phyloP scores from a whole-genome alignment of 1,140 invertebrate genomes.

The Nebria ingens region DNA sequence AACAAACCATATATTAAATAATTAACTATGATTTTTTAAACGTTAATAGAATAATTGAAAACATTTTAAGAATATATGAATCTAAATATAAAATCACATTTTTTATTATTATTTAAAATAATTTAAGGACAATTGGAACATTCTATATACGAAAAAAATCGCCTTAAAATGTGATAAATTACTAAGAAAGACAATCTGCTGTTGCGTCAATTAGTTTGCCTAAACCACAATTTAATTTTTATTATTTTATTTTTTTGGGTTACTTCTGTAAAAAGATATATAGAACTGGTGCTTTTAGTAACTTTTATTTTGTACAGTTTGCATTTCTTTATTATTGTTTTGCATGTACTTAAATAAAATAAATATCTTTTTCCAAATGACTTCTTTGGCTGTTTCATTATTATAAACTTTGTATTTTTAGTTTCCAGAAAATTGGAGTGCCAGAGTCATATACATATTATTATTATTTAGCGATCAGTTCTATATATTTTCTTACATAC shows the following conservation, averaged over 20 bases:
- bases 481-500: constrained; percentile 36
- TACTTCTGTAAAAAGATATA: constrained; percentile 30
- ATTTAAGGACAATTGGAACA: no score
- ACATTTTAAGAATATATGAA: no score
- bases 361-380: constrained; percentile 4
- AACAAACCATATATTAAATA: no score
- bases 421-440: background rate
- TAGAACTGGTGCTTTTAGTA: constrained; percentile 28
- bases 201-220: background rate
- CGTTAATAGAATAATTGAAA: no score
- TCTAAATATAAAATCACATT: no score
- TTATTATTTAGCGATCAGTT: constrained; percentile 26
- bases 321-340: background rate
- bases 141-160: no score
- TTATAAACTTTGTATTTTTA: constrained; percentile 1
- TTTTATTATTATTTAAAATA: no score
- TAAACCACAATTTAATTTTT: background rate
- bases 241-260: background rate
- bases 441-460: constrained; percentile 4
- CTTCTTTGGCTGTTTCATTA: background rate
- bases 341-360: background rate
- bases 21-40: no score
- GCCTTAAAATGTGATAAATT: background rate
- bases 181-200: background rate
- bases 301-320: background rate